These are phyloP conservation scores for Haliclona indistincta DNA, from an alignment of 37 sponge, comb jelly and placozoan genomes.

Conservation along the genomic window DNA sequence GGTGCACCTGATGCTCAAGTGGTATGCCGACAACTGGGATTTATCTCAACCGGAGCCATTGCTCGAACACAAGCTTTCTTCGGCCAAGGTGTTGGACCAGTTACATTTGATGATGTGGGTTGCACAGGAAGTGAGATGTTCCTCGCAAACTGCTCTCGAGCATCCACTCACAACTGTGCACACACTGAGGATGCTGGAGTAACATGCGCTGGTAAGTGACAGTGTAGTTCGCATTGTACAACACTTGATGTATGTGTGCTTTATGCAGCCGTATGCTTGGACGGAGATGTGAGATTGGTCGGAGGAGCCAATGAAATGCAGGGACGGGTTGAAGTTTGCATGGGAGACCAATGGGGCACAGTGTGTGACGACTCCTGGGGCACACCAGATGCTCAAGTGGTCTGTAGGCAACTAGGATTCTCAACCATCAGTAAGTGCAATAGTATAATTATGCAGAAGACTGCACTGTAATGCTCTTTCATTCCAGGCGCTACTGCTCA, in stretches of 20 bases:
- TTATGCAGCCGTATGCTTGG: background rate
- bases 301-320: conserved; percentile 1
- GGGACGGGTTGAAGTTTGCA: conserved; percentile 32
- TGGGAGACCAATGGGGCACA: conserved; percentile 20
- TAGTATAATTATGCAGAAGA: conserved; percentile 13
- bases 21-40: conserved; percentile 21
- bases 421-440: background rate
- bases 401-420: too few relatives aligned
- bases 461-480: conserved; percentile 11
- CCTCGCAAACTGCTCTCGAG: too few relatives aligned
- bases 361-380: too few relatives aligned
- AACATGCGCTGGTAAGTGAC: too few relatives aligned
- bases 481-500: conserved; percentile 12
- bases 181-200: too few relatives aligned
- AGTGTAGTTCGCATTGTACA: too few relatives aligned
- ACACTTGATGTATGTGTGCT: background rate
- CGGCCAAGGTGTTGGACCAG: too few relatives aligned
- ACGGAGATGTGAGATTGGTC: conserved; percentile 25
- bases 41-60: conserved; percentile 7
- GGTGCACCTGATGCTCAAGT: conserved; percentile 10
- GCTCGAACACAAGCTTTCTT: too few relatives aligned
- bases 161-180: too few relatives aligned
- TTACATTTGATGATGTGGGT: too few relatives aligned
- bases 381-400: too few relatives aligned
- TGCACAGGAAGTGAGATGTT: too few relatives aligned